These are phyloP conservation scores for Cheilosia scutellata DNA, from an alignment of 2,888 invertebrate genomes.

Conservation along the genomic window DNA sequence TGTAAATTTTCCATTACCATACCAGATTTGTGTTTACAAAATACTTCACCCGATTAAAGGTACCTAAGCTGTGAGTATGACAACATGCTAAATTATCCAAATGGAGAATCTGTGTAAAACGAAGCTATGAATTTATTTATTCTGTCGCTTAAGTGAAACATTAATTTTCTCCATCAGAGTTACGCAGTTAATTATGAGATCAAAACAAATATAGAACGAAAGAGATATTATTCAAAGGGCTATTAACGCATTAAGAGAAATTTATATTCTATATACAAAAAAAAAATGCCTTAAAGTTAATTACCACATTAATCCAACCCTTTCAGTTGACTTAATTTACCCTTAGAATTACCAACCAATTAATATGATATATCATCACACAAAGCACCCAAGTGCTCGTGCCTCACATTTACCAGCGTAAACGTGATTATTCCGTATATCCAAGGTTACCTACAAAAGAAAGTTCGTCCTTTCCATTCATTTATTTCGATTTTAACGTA, in stretches of 20 bases:
- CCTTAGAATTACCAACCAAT: constrained; percentile 44
- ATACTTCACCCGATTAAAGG: background rate
- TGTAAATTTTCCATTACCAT: background rate
- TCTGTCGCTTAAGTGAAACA: background rate
- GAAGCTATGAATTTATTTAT: background rate
- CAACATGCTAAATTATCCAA: background rate
- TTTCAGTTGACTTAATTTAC: constrained; percentile 36
- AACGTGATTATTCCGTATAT: constrained; percentile 16
- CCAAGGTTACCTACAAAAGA: constrained; percentile 15
- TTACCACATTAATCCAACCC: constrained; percentile 27
- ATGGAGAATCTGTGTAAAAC: constrained; percentile 17
- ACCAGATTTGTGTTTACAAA: background rate
- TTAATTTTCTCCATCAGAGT: background rate
- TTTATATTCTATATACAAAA: background rate
- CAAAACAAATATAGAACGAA: background rate
- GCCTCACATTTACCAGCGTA: constrained; percentile 23
- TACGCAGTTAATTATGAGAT: too few relatives aligned
- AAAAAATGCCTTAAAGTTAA: background rate
- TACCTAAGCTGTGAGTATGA: background rate
- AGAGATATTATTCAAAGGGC: constrained; percentile 3
- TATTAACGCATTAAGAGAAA: constrained; percentile 17
- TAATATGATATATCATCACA: constrained; percentile 34
- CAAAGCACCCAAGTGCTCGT: background rate
- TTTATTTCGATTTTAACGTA: constrained; percentile 17
- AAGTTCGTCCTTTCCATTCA: constrained; percentile 31